Evolutionary conservation across 2,888 invertebrate species (phyloP).

Genomic region (Drosophila aldrichi): DNA sequence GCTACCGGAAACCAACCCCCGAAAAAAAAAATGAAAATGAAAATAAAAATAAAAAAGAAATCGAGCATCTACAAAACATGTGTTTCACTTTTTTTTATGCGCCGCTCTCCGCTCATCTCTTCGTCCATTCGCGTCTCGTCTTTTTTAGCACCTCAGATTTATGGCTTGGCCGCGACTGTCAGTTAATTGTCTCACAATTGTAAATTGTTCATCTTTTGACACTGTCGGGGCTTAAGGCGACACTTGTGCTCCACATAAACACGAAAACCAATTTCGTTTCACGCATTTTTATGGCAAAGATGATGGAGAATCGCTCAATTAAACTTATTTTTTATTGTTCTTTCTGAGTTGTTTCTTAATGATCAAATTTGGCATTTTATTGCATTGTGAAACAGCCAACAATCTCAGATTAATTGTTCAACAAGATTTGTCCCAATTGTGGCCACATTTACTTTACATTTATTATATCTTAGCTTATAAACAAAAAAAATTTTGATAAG

Average conservation of each 20-base stretch:
- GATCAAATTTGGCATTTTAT: slow-evolving; percentile 57
- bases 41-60: slow-evolving; percentile 28
- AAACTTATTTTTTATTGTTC: slow-evolving; percentile 71
- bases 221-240: slow-evolving; percentile 47
- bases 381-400: slow-evolving; percentile 27
- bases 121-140: slow-evolving; percentile 21
- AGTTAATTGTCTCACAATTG: slow-evolving; percentile 73
- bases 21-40: slow-evolving; percentile 29
- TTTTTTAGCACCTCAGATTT: slow-evolving; percentile 75
- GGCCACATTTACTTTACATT: slow-evolving; percentile 31
- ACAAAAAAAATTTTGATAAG: neutral
- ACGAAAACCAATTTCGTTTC: slow-evolving; percentile 45
- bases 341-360: slow-evolving; percentile 63
- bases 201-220: slow-evolving; percentile 61
- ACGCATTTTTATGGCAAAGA: slow-evolving; percentile 69
- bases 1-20: slow-evolving; percentile 62
- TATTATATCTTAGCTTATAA: neutral
- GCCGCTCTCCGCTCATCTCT: slow-evolving; percentile 18
- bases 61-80: slow-evolving; percentile 52
- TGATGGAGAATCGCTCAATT: slow-evolving; percentile 74
- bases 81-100: slow-evolving; percentile 58
- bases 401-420: slow-evolving; percentile 51
- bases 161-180: slow-evolving; percentile 48
- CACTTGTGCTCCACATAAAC: slow-evolving; percentile 68
- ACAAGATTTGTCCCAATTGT: slow-evolving; percentile 45